Base-by-base conservation (phyloP, 2,113 vertebrate genomes). In the Apteryx mantelli region DNA sequence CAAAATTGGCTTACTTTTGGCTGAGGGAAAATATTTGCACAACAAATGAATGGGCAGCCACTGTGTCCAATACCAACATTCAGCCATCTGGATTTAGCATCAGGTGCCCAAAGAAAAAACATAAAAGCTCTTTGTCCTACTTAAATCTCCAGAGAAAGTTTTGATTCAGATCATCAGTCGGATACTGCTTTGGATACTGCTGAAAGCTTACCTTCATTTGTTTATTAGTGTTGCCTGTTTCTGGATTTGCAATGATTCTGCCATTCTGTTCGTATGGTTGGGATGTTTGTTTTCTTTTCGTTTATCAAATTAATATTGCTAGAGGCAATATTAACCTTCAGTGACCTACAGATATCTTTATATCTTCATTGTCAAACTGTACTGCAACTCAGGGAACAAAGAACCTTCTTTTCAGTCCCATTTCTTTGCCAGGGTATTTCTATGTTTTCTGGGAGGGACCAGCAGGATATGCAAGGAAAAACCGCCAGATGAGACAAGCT, bases 31-130 rank as follows among this genome's bases (percentile, higher is more conserved):
- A 68, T 77, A 90, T 90, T 96, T 95, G 73, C 40, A 85, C 68
- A 89, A 71, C 55, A 91, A 89, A 78, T 86, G 86, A 91, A 56
- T 70, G 87, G 91, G 87, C 89, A 95, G 68, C 15, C 25, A 1
- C 44, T 32, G 53, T 38, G 9, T 92, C 65, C 74, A 90, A 53
- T 34, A 90, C 61, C 84, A 90, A 52, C 75, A 93, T 18, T 75
- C 66, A 60, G 61, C 68, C 86, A 91, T 93, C 89, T 94, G 91
- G 85, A 82, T 96, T 96, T 93, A 78, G 22, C 88, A 97, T 93
- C 61, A 90, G 68, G 38, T 96, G 61, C 82, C 83, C 34, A 0
- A 91, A 91, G 55, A 69, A 86, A 74, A 69, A 94, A 88, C 78
- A 95, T 86, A 93, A 94, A 92, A 90, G 52, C 64, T 91, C 88